Conservation (phyloP, 2,797 vertebrate genomes). For the Harpagifer antarcticus region DNA sequence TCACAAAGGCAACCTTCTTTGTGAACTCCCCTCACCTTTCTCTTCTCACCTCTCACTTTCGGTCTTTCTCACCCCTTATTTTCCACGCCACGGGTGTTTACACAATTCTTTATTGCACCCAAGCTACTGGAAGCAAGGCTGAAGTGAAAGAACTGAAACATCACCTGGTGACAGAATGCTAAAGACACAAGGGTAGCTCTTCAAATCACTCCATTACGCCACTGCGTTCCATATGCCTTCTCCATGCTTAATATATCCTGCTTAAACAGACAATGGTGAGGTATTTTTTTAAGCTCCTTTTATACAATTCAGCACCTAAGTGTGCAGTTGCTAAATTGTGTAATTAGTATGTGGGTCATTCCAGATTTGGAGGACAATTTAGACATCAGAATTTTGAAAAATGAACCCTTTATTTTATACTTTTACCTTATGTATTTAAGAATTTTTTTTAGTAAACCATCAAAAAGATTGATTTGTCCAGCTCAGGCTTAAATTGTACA, state of each 20-base stretch:
- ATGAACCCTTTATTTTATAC: too few relatives aligned
- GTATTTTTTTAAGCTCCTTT: slow-evolving; percentile 53
- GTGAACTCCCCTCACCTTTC: slow-evolving; percentile 48
- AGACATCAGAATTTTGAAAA: too few relatives aligned
- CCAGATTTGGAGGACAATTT: too few relatives aligned
- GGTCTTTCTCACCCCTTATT: slow-evolving; percentile 22
- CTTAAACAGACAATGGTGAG: slow-evolving; percentile 40
- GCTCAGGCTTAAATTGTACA: too few relatives aligned
- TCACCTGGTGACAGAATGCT: slow-evolving; percentile 64
- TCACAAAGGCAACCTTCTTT: slow-evolving; percentile 56
- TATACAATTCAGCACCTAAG: slow-evolving; percentile 57
- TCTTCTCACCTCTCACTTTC: slow-evolving; percentile 46
- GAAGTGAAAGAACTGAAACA: slow-evolving; percentile 56
- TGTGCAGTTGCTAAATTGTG: slow-evolving; percentile 41
- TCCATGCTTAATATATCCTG: slow-evolving; percentile 46
- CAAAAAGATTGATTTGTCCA: too few relatives aligned
- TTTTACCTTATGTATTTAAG: too few relatives aligned
- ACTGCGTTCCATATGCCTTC: slow-evolving; percentile 30
- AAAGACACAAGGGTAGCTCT: slow-evolving; percentile 51
- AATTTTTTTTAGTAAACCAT: too few relatives aligned
- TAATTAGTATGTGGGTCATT: slow-evolving; percentile 51
- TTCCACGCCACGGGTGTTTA: slow-evolving; percentile 58
- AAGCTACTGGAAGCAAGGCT: slow-evolving; percentile 47
- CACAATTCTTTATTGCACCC: slow-evolving; percentile 52
- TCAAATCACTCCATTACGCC: slow-evolving; percentile 36